Conservation (phyloP, 2,113 vertebrate species). For the Puffinus mauretanicus region DNA sequence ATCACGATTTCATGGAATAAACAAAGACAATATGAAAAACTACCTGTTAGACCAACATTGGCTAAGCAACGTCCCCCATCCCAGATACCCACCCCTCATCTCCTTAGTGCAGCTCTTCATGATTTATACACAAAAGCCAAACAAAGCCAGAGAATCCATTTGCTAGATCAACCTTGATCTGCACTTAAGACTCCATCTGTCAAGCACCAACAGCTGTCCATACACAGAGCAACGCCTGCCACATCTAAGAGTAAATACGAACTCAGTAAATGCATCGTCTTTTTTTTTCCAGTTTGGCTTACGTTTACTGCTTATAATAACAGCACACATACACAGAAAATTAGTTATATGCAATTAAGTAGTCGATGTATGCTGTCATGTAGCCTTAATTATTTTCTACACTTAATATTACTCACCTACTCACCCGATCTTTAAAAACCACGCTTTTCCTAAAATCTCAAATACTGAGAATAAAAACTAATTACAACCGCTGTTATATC, state of each 20-base stretch:
- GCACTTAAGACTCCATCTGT: conserved; percentile 56
- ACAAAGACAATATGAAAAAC: neutral
- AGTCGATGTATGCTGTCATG: neutral
- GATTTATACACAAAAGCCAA: neutral
- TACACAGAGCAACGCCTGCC: neutral
- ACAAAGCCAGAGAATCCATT: conserved; percentile 17
- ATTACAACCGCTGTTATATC: neutral
- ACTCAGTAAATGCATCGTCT: neutral
- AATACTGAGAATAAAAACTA: neutral
- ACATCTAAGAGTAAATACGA: neutral
- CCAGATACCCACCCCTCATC: neutral
- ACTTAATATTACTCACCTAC: neutral
- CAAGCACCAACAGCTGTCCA: conserved; percentile 29
- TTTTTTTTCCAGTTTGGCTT: neutral
- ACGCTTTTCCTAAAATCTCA: neutral
- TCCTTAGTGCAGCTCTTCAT: neutral
- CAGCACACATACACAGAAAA: neutral
- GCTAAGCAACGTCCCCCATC: neutral
- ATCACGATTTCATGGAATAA: neutral
- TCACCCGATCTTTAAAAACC: neutral
- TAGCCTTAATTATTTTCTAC: neutral
- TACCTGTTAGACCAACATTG: neutral
- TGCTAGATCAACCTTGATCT: conserved; percentile 42
- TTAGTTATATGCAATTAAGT: neutral
- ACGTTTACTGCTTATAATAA: neutral